These are phyloP conservation scores for Leptinotarsa peninsularis DNA, from an alignment of 2,888 invertebrate genomes.

Conservation along the genomic window DNA sequence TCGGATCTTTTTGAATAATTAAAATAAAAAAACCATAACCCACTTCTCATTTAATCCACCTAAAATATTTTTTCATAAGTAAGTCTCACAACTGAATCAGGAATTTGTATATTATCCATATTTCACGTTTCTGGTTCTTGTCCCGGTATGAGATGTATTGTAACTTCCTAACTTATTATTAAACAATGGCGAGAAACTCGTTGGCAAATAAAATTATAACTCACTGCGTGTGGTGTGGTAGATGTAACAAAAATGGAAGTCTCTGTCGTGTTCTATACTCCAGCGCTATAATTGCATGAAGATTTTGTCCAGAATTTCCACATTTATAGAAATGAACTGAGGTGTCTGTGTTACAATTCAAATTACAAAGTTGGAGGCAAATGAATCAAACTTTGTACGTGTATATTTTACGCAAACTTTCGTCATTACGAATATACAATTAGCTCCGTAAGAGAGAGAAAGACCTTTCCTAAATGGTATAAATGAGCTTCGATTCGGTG, in stretches of 20 bases:
- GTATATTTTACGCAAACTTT: conserved; percentile 60
- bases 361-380: conserved; percentile 58
- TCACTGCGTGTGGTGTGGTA: neutral
- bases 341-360: conserved; percentile 58
- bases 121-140: neutral
- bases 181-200: neutral
- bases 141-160: neutral
- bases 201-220: conserved; percentile 5
- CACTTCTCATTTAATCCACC: too few species aligned
- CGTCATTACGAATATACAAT: conserved; percentile 58
- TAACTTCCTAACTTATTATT: conserved; percentile 1
- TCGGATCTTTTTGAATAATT: too few species aligned
- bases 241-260: conserved; percentile 37
- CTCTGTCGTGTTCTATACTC: conserved; percentile 31
- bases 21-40: too few species aligned
- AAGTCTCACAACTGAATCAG: neutral
- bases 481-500: conserved; percentile 51
- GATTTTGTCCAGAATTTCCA: conserved; percentile 45
- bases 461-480: conserved; percentile 45
- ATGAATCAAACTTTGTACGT: conserved; percentile 60
- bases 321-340: conserved; percentile 55
- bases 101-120: neutral
- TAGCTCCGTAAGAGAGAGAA: conserved; percentile 51
- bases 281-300: conserved; percentile 40
- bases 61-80: too few species aligned